A percentile compares a stretch with the other conserved stretches of the same genome.
phyloP scores from a whole-genome alignment of 2,797 vertebrate genomes.

The Phaenicophaeus curvirostris region DNA sequence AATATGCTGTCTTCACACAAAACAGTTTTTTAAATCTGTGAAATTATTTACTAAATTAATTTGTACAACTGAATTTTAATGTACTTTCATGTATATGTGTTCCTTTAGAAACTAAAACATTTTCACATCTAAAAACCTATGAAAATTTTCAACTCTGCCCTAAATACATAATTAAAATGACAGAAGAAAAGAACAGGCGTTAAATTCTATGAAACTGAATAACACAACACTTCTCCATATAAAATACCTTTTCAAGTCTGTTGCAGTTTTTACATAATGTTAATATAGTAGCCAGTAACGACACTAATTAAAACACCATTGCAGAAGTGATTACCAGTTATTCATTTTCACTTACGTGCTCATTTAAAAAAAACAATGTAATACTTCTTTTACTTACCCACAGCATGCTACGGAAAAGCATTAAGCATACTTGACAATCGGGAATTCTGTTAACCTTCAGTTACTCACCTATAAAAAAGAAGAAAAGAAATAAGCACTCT shows the following conservation, averaged over 20 bases:
- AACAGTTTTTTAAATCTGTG: background rate
- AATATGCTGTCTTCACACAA: background rate
- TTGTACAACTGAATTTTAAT: background rate
- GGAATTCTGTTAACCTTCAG: constrained; percentile 67
- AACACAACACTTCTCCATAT: background rate
- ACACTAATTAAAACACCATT: background rate
- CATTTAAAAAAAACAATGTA: background rate
- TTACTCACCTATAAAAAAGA: constrained; percentile 78
- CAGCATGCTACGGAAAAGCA: constrained; percentile 55
- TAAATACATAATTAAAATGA: background rate
- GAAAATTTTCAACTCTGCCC: background rate
- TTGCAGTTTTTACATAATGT: accelerated
- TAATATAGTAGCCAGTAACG: background rate
- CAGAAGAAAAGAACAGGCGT: background rate
- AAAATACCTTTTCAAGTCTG: background rate
- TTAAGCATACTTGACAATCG: constrained; percentile 40
- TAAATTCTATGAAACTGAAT: background rate
- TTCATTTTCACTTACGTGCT: background rate
- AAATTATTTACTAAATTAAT: background rate
- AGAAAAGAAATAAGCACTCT: background rate
- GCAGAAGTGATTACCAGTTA: background rate
- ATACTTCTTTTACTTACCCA: constrained; percentile 75
- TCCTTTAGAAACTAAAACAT: background rate
- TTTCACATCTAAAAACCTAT: background rate
- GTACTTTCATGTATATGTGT: background rate